A percentile compares a stretch with the other conserved stretches of the same genome.
phyloP scores from a whole-genome alignment of 30 jellyfish, hydroid and myxozoan genomes.

The Cassiopea andromeda region DNA sequence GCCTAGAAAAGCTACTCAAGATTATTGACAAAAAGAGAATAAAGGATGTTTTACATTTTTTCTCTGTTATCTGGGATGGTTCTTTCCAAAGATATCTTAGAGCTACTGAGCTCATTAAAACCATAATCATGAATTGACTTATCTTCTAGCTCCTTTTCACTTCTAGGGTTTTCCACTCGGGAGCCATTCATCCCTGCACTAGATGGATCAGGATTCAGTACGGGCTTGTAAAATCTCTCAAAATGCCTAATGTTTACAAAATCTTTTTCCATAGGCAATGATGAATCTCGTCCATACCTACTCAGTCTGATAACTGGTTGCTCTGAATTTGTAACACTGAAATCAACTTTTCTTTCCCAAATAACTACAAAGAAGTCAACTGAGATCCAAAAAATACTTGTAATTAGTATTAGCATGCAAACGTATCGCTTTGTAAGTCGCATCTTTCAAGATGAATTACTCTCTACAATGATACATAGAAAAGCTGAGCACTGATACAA shows the following conservation, averaged over 20 bases:
- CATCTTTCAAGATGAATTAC: constrained; percentile 35
- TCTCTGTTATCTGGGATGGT: constrained; percentile 94
- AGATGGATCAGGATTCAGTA: constrained; percentile 67
- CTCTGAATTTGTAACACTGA: constrained; percentile 73
- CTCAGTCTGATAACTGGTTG: constrained; percentile 74
- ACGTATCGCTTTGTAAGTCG: constrained; percentile 90
- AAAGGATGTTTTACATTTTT: constrained; percentile 52
- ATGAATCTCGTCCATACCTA: constrained; percentile 45
- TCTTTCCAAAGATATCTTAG: constrained; percentile 93
- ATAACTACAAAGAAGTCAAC: constrained; percentile 84
- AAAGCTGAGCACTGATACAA: too few species aligned
- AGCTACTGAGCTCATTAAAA: constrained; percentile 93
- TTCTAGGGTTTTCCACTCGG: constrained; percentile 69
- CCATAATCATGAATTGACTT: constrained; percentile 86
- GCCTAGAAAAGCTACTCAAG: background rate
- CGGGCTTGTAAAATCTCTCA: constrained; percentile 59
- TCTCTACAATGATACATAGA: too few species aligned
- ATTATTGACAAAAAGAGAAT: background rate
- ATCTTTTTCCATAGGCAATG: constrained; percentile 60
- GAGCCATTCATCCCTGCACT: constrained; percentile 96
- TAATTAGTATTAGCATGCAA: constrained; percentile 75
- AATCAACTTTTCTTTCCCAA: constrained; percentile 67
- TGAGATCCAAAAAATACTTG: constrained; percentile 90
- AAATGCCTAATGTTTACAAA: constrained; percentile 80
- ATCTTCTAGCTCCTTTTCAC: constrained; percentile 83